phyloP scores from a whole-genome alignment of 2,113 vertebrate species.

The Vulpes ferrilata region DNA sequence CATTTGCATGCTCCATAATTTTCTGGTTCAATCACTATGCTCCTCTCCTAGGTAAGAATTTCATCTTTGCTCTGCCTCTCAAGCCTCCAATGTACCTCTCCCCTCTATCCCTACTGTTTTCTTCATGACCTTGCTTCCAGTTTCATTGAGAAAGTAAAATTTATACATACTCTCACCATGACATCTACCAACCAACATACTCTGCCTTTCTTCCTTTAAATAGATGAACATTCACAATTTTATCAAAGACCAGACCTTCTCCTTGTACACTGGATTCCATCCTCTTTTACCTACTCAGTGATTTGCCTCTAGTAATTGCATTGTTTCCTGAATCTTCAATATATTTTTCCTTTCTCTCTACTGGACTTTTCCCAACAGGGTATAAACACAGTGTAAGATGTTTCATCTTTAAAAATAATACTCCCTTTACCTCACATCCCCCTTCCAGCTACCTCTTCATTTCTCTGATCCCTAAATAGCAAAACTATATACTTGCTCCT shows the following conservation, averaged over 20 bases:
- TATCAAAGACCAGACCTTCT: background rate
- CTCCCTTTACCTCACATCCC: background rate
- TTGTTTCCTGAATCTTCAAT: background rate
- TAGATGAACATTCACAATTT: background rate
- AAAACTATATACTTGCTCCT: background rate
- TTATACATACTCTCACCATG: background rate
- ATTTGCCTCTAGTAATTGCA: background rate
- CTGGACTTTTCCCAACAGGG: background rate
- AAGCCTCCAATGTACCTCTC: background rate
- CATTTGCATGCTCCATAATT: background rate
- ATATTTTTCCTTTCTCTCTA: background rate
- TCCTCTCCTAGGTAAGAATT: background rate
- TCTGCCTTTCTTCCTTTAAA: background rate
- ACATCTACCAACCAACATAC: background rate
- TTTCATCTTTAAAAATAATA: slow-evolving; percentile 3
- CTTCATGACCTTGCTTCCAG: background rate
- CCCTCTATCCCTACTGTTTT: background rate
- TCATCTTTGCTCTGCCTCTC: background rate
- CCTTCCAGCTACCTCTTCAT: background rate
- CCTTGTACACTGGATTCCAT: background rate
- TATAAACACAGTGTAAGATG: background rate
- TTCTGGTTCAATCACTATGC: background rate
- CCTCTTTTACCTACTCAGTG: background rate
- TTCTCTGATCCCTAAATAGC: background rate
- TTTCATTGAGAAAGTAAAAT: background rate